These are phyloP conservation scores for Heterotilapia buettikoferi DNA, from an alignment of 2,113 vertebrate genomes.

Conservation along the genomic window DNA sequence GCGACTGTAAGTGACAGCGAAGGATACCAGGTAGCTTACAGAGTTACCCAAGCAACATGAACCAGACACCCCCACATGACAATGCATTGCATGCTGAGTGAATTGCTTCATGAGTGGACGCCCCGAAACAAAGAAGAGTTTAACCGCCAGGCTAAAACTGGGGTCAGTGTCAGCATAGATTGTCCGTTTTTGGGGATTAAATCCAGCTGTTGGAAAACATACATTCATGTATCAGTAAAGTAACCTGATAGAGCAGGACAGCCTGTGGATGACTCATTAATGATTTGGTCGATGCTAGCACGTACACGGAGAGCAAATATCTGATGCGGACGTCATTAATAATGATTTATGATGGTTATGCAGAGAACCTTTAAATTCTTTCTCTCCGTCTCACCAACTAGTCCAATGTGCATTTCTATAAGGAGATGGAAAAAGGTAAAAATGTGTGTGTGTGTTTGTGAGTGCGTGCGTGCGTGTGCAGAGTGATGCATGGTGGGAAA, in stretches of 20 bases:
- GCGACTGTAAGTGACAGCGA: not conserved
- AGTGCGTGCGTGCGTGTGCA: not conserved
- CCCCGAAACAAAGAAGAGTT: not conserved
- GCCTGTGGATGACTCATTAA: not conserved
- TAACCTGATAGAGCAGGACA: not conserved
- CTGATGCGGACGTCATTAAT: not conserved
- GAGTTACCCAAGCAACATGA: not conserved
- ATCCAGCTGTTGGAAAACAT: not conserved
- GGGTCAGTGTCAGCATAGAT: not conserved
- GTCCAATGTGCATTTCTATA: not conserved
- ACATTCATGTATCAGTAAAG: not conserved
- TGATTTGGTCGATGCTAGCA: not conserved
- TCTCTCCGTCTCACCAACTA: not conserved
- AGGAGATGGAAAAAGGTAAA: not conserved
- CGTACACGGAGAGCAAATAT: not conserved
- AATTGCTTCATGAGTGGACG: not conserved
- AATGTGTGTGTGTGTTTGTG: not conserved
- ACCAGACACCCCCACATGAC: not conserved
- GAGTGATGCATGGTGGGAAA: constrained; percentile 49
- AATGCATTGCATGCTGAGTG: not conserved
- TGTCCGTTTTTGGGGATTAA: not conserved
- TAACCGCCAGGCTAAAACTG: not conserved
- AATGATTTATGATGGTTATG: not conserved
- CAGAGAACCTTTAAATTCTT: not conserved
- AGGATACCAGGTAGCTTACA: not conserved